Conservation (phyloP, 2,113 vertebrate genomes). For the Andinoacara biseriatus region DNA sequence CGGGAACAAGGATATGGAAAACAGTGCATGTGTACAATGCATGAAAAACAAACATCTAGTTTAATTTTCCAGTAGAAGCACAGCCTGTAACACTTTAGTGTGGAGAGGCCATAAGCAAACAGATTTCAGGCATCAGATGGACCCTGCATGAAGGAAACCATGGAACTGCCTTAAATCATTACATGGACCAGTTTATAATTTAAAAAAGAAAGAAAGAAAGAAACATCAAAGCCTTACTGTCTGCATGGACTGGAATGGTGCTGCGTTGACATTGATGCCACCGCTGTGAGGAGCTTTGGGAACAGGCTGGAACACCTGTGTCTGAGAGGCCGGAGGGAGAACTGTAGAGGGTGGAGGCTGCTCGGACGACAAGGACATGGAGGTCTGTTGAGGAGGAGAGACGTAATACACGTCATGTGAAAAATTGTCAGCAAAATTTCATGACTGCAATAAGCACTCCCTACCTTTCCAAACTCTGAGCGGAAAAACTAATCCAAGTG, state of each 20-base stretch:
- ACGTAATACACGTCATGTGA: constrained; percentile 14
- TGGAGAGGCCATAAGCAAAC: not conserved
- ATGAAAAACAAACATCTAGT: not conserved
- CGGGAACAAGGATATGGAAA: not conserved
- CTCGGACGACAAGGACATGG: constrained; percentile 90
- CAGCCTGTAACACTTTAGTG: not conserved
- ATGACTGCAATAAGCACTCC: not conserved
- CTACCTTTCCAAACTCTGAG: not conserved
- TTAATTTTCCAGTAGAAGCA: not conserved
- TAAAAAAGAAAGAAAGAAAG: not conserved
- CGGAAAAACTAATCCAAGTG: not conserved
- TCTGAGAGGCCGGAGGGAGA: constrained; percentile 87
- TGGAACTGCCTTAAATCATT: not conserved
- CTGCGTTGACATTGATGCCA: constrained; percentile 98
- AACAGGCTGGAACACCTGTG: constrained; percentile 92
- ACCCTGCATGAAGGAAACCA: not conserved
- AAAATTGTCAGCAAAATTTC: not conserved
- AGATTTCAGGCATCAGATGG: not conserved
- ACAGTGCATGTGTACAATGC: not conserved
- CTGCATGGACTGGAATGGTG: constrained; percentile 99
- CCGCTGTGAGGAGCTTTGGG: constrained; percentile 94
- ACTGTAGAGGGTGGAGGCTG: constrained; percentile 88
- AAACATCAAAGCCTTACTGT: constrained; percentile 82
- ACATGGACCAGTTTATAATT: not conserved
- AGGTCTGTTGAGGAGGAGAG: constrained; percentile 80